Evolutionary conservation across 2,113 vertebrate genomes (phyloP), one percentile per base, ranked within the genome.

Genomic region (Nyctereutes procyonoides): DNA sequence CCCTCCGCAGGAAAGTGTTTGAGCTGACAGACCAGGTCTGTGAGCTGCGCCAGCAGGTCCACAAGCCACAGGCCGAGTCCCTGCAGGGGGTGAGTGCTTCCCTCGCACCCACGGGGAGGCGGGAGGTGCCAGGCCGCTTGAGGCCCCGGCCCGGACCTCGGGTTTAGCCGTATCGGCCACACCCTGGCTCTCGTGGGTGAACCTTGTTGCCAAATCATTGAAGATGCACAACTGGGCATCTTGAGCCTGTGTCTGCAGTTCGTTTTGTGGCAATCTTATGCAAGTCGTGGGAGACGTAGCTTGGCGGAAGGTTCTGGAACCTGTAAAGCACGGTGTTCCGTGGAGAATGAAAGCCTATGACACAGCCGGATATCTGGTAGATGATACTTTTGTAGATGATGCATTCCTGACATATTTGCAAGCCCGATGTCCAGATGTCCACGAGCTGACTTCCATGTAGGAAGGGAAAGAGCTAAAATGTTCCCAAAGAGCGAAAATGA

Each of bases 11-110:
- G 53, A 99, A 99, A 89, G 98, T 99, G 92, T 98, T 99, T 26
- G 99, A 99, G 97, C 98, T 99, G 30, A 99, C 99, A 0, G 99
- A 99, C 82, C 97, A 97, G 51, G 95, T 99, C 73, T 99, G 99
- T 28, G 97, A 98, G 48, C 97, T 99, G 32, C 98, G 98, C 22
- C 98, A 98, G 19, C 97, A 98, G 69, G 90, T 98, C 8, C 91
- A 62, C 26, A 69, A 76, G 84, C 82, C 83, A 38, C 96, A 93
- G 69, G 43, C 58, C 0, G 73, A 86, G 87, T 48, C 96, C 3
- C 10, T 5, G 0, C 28, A 3, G 0, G 19, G 10, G 73, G 87
- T 95, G 19, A 82, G 94, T 79, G 28, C 76, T 15, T 32, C 76
- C 48, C 28, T 30, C 48, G 26, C 16, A 48, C 38, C 12, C 38